Base-by-base conservation (phyloP, 2,797 vertebrate species). In the Crypturellus tataupa region DNA sequence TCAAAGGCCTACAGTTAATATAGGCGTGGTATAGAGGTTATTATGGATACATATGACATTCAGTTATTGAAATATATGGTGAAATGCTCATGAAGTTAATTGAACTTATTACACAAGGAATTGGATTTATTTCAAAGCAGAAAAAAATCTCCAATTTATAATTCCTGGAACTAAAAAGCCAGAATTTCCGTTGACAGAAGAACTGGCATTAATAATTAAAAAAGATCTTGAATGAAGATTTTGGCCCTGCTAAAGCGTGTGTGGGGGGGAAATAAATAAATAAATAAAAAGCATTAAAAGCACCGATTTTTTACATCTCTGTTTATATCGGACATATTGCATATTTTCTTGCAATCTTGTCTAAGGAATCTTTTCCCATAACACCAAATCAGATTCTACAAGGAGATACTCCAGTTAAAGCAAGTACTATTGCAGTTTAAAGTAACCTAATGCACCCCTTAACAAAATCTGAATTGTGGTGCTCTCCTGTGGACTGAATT, bases 1-100 rank as follows among this genome's bases (percentile, higher is more conserved):
- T 95, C 86, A 94, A 94, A 91, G 87, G 46, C 67, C 56, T 84
- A 71, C 31, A 91, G 42, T 91, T 89, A 82, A 81, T 76, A 82
- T 2, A 77, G 56, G 75, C 2, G 1, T 58, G 71, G 59, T 53
- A 69, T 35, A 62, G 31, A 68, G 9, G 24, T 35, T 27, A 60
- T 33, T 70, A 71, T 72, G 46, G n/a, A 85, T 58, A 42, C 53
- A 64, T n/a, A 75, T 40, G 23, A 37, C 77, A 81, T 78, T 86
- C 76, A 85, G 72, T 60, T 12, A 80, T 35, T 83, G 56, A 90
- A 94, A 83, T 76, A 58, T 39, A 83, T 56, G 76, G 85, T 58
- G 44, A 93, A 92, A 87, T 81, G 44, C 19, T 87, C 27, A 59
- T 63, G 35, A 55, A 93, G 51, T 84, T 92, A 76, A 69, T 18